phyloP scores from a whole-genome alignment of 2,113 vertebrate species.

The Rhynchomys soricoides region DNA sequence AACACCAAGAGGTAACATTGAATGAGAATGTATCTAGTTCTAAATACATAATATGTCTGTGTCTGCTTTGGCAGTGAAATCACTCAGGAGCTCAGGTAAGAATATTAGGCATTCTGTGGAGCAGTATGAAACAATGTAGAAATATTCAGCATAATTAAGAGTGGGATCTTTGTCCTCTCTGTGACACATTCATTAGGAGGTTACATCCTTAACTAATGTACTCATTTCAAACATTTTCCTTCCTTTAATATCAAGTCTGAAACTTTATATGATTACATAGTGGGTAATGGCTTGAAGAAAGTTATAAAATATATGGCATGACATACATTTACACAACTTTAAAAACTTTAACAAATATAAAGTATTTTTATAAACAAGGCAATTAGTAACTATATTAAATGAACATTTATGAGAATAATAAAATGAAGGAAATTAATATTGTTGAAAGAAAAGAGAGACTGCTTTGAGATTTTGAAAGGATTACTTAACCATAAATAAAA shows the following conservation, averaged over 20 bases:
- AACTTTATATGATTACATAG: slow-evolving; percentile 7
- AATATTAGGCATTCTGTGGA: background rate
- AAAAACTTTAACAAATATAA: background rate
- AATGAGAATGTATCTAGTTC: background rate
- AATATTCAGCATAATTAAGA: slow-evolving; percentile 18
- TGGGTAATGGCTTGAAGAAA: slow-evolving; percentile 21
- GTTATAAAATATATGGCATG: background rate
- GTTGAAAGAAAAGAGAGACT: background rate
- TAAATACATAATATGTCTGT: background rate
- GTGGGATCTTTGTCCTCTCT: background rate
- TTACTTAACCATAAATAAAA: slow-evolving; percentile 21
- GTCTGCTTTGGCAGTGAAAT: background rate
- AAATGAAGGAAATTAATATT: background rate
- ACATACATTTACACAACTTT: background rate
- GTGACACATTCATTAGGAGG: background rate
- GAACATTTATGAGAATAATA: background rate
- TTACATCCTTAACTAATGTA: slow-evolving; percentile 32
- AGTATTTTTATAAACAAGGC: background rate
- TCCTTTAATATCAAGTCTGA: background rate
- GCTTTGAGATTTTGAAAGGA: background rate
- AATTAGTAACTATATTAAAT: background rate
- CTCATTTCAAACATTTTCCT: background rate
- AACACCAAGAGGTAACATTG: background rate
- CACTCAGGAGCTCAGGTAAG: background rate
- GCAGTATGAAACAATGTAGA: background rate